Percentiles rank a stretch among this genome's conserved stretches.
These are phyloP conservation scores for Chesias legatella DNA, from an alignment of 2,888 invertebrate species.

Conservation along the genomic window DNA sequence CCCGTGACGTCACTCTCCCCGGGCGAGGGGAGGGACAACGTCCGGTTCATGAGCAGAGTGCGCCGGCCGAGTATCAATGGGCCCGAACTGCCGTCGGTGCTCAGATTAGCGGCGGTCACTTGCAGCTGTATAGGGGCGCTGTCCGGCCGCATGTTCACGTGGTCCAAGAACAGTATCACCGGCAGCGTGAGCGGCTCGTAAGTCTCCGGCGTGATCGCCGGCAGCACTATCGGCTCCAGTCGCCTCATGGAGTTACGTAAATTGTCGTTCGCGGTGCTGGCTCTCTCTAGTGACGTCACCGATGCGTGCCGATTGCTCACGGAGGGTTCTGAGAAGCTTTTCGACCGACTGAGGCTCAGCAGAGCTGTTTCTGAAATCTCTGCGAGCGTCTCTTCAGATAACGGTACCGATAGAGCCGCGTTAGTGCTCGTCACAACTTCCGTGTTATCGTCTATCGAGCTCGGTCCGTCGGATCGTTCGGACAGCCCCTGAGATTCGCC, in stretches of 20 bases:
- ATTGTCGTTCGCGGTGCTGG: slow-evolving; percentile 55
- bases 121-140: slow-evolving; percentile 73
- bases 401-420: slow-evolving; percentile 39
- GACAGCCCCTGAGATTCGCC: slow-evolving; percentile 45
- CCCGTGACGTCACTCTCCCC: slow-evolving; percentile 65
- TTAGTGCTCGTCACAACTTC: slow-evolving; percentile 56
- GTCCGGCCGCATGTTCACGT: slow-evolving; percentile 69
- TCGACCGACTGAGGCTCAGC: slow-evolving; percentile 54
- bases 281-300: slow-evolving; percentile 52
- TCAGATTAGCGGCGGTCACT: slow-evolving; percentile 71
- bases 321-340: slow-evolving; percentile 64
- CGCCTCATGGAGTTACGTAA: slow-evolving; percentile 70
- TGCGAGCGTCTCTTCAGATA: slow-evolving; percentile 38
- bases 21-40: slow-evolving; percentile 67
- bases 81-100: slow-evolving; percentile 61
- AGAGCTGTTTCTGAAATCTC: slow-evolving; percentile 42
- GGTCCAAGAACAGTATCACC: slow-evolving; percentile 70
- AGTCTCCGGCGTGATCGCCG: slow-evolving; percentile 56
- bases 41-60: slow-evolving; percentile 67
- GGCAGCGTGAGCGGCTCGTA: slow-evolving; percentile 68
- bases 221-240: slow-evolving; percentile 68
- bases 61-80: slow-evolving; percentile 68
- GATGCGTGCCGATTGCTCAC: slow-evolving; percentile 47
- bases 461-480: slow-evolving; percentile 46
- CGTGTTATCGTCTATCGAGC: slow-evolving; percentile 62